These are phyloP conservation scores for Diglossa brunneiventris DNA, from an alignment of 2,113 vertebrate species.

Conservation along the genomic window DNA sequence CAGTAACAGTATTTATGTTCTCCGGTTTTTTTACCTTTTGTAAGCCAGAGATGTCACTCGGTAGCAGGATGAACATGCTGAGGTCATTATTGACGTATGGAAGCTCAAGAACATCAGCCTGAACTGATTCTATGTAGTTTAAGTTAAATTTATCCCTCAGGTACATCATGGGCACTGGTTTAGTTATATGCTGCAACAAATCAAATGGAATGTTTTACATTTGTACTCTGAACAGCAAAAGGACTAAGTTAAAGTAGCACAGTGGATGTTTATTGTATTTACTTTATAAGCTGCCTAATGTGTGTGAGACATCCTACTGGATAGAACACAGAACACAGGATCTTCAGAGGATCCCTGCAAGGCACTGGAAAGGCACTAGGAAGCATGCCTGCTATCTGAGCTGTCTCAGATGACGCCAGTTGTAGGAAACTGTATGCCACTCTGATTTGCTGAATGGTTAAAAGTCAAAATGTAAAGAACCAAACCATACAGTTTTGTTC, in stretches of 20 bases:
- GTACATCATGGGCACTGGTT: constrained; percentile 78
- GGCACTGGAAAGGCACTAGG: background rate
- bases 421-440: background rate
- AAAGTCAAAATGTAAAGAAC: background rate
- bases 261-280: background rate
- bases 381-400: background rate
- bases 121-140: constrained; percentile 49
- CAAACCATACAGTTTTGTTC: background rate
- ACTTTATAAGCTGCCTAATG: background rate
- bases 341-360: background rate
- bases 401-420: background rate
- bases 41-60: constrained; percentile 62
- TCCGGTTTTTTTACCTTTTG: constrained; percentile 70
- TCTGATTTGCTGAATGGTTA: background rate
- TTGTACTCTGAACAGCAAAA: background rate
- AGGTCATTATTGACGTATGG: constrained; percentile 78
- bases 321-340: background rate
- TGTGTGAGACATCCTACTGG: background rate
- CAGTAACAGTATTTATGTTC: background rate
- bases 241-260: background rate
- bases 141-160: constrained; percentile 60
- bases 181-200: constrained; percentile 71
- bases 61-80: constrained; percentile 86
- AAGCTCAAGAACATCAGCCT: constrained; percentile 78
- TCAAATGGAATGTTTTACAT: background rate